Evolutionary conservation across 2,797 vertebrate genomes (phyloP).

Genomic region (Gymnothorax javanicus): DNA sequence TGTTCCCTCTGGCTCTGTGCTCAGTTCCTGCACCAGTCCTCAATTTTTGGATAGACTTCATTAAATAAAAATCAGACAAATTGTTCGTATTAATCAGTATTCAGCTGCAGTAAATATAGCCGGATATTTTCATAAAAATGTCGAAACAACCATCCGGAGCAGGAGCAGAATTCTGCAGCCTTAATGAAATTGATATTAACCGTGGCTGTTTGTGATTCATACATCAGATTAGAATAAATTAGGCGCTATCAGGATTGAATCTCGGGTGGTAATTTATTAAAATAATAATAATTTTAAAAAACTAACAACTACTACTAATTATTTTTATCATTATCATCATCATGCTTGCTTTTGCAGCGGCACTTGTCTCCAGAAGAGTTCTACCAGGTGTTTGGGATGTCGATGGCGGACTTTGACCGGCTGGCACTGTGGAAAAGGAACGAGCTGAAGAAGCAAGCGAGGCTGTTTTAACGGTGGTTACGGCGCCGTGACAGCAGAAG

Average conservation of each 20-base stretch:
- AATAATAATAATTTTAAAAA: neutral
- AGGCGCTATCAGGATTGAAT: neutral
- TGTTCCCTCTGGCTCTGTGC: too few relatives aligned
- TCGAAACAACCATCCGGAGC: neutral
- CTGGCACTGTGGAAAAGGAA: slow-evolving; percentile 98
- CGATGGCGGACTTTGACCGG: slow-evolving; percentile 93
- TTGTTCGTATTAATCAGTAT: neutral
- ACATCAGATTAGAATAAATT: neutral
- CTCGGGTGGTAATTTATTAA: neutral
- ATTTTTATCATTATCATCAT: neutral
- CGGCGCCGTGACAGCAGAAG: neutral
- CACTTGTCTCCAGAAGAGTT: slow-evolving; percentile 97
- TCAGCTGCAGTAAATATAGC: too few relatives aligned
- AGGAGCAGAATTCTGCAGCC: neutral
- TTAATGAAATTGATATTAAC: neutral
- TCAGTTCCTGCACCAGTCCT: neutral
- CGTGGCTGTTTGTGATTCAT: neutral
- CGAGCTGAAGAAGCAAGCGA: slow-evolving; percentile 96
- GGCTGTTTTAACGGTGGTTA: slow-evolving; percentile 81
- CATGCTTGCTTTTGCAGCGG: slow-evolving; percentile 70
- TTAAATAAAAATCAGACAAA: neutral
- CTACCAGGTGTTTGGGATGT: slow-evolving; percentile 95
- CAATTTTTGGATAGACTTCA: neutral
- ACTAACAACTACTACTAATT: neutral
- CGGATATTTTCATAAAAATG: neutral